Percentiles rank a stretch among this genome's conserved stretches.
Conservation (phyloP, 1,140 invertebrate species). For the Doryteuthis pealeii region DNA sequence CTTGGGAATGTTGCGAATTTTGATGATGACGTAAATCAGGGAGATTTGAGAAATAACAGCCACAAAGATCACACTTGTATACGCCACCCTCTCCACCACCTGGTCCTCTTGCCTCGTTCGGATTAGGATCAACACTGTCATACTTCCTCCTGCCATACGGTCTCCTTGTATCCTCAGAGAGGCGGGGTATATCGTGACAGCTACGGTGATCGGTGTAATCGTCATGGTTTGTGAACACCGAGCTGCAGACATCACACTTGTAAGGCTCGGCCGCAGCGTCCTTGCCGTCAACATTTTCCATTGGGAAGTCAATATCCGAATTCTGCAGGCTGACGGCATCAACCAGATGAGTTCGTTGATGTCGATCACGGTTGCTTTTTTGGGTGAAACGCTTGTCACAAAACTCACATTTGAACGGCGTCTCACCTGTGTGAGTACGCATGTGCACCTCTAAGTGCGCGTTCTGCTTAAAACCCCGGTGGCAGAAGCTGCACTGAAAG, state of each 20-base stretch:
- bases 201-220: background rate
- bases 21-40: background rate
- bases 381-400: background rate
- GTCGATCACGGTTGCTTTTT: background rate
- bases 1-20: background rate
- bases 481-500: constrained; percentile 60
- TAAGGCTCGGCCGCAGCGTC: constrained; percentile 1
- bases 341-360: background rate
- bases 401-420: constrained; percentile 82
- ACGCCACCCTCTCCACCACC: background rate
- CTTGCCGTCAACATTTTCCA: background rate
- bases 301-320: background rate
- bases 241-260: constrained; percentile 16
- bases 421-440: constrained; percentile 69
- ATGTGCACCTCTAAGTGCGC: constrained; percentile 33
- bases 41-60: background rate
- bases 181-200: background rate
- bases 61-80: constrained; percentile 2
- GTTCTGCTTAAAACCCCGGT: constrained; percentile 15
- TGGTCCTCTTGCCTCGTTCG: background rate
- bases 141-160: background rate
- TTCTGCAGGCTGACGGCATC: background rate
- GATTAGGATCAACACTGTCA: background rate
- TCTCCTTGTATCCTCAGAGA: background rate
- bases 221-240: constrained; percentile 13